A percentile compares a stretch with the other conserved stretches of the same genome.
phyloP scores from a whole-genome alignment of 2,888 invertebrate genomes.

The Polymixis lichenea region DNA sequence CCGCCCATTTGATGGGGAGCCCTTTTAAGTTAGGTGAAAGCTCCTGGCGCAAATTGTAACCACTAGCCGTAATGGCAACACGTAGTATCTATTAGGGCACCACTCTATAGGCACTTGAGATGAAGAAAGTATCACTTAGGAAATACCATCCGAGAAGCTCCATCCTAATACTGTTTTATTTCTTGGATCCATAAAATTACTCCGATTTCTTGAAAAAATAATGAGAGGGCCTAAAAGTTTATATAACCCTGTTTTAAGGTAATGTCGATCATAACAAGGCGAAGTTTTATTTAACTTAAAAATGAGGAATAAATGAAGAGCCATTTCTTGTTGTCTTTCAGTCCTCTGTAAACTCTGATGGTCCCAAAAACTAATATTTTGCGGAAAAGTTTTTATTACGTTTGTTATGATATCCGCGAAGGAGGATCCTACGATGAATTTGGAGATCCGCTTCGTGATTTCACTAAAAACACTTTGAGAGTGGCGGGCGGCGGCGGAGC shows the following conservation, averaged over 20 bases:
- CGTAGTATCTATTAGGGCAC: conserved; percentile 68
- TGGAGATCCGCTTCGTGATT: conserved; percentile 71
- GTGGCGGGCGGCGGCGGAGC: conserved; percentile 37
- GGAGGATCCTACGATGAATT: conserved; percentile 72
- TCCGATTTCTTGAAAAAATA: conserved; percentile 50
- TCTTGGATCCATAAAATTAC: conserved; percentile 40
- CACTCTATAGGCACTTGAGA: conserved; percentile 63
- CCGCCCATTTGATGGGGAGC: conserved; percentile 79
- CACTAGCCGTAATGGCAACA: conserved; percentile 73
- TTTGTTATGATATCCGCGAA: conserved; percentile 78
- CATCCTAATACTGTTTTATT: conserved; percentile 44
- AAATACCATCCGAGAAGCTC: conserved; percentile 50
- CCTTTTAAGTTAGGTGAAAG: conserved; percentile 80
- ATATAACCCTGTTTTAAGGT: conserved; percentile 53
- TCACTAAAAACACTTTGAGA: conserved; percentile 72
- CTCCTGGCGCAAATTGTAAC: conserved; percentile 76
- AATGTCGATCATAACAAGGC: conserved; percentile 67
- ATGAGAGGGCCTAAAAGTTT: conserved; percentile 50
- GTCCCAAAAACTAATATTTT: conserved; percentile 79
- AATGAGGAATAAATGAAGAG: conserved; percentile 72
- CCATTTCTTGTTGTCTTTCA: conserved; percentile 75
- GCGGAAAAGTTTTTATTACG: conserved; percentile 78
- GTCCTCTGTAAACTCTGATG: conserved; percentile 74
- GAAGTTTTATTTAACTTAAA: conserved; percentile 72
- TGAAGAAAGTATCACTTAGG: conserved; percentile 65